Evolutionary conservation across 2,888 invertebrate species (phyloP).

Genomic region (Lithophane leautieri): DNA sequence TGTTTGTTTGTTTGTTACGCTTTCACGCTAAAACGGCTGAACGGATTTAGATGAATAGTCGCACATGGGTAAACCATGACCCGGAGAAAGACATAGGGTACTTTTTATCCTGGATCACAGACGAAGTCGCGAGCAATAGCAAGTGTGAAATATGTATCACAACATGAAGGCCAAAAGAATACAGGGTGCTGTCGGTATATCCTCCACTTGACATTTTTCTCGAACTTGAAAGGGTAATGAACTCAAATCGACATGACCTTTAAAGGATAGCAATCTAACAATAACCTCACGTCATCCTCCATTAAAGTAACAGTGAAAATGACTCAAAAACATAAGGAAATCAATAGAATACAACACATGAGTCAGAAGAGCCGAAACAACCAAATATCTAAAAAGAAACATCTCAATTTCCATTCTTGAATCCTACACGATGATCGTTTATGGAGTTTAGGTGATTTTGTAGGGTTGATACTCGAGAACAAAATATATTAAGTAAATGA

Average conservation of each 20-base stretch:
- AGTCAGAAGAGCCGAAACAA: conserved; percentile 61
- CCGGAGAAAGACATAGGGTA: no score
- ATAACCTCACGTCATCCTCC: conserved; percentile 55
- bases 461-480: conserved; percentile 50
- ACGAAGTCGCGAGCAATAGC: no score
- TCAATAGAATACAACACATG: conserved; percentile 55
- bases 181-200: not conserved
- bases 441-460: conserved; percentile 64
- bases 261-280: conserved; percentile 44
- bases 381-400: conserved; percentile 67
- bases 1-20: no score
- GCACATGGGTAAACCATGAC: no score
- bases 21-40: no score
- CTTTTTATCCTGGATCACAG: no score
- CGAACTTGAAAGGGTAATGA: conserved; percentile 23
- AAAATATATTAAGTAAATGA: no score
- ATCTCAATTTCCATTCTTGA: conserved; percentile 74
- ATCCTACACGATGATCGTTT: conserved; percentile 78
- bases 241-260: conserved; percentile 51
- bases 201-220: conserved; percentile 4
- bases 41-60: no score
- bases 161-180: not conserved
- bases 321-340: conserved; percentile 59
- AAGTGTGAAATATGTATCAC: not conserved
- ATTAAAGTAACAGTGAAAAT: conserved; percentile 64